A percentile compares a stretch with the other conserved stretches of the same genome.
Conservation (phyloP, 2,113 vertebrate genomes). For the Macrotus californicus region DNA sequence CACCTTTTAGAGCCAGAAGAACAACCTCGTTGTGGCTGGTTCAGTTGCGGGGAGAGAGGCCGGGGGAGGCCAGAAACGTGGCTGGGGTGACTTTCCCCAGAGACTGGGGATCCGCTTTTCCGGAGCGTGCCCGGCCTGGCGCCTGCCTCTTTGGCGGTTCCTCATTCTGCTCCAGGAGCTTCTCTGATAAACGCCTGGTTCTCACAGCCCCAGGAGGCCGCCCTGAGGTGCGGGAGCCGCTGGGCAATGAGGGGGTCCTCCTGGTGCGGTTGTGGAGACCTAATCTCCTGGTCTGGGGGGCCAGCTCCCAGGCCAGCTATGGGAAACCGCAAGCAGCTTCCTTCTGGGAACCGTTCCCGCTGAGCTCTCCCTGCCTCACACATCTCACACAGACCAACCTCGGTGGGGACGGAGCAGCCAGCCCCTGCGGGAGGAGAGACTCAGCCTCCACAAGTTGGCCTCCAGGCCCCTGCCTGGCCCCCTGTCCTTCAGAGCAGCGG, state of each 20-base stretch:
- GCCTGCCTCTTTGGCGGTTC: neutral
- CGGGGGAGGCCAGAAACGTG: neutral
- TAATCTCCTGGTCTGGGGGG: neutral
- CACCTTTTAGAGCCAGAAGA: slow-evolving; percentile 22
- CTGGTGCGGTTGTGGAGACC: rapidly evolving
- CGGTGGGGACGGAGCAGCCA: too few relatives aligned
- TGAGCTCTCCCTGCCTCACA: neutral
- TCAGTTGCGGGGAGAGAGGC: neutral
- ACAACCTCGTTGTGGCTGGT: neutral
- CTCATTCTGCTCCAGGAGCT: neutral
- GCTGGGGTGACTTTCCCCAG: neutral
- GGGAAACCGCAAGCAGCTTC: neutral
- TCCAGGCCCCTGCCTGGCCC: neutral
- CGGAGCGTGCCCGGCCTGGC: neutral
- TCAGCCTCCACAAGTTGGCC: neutral
- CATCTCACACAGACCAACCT: neutral
- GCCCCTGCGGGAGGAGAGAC: neutral
- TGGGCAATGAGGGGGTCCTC: neutral
- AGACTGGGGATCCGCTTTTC: neutral
- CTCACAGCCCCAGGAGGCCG: neutral
- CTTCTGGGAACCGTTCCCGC: neutral
- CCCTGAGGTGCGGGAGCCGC: neutral
- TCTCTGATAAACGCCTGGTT: neutral
- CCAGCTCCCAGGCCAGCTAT: neutral
- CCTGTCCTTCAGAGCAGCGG: neutral